Evolutionary conservation across 2,888 invertebrate species (phyloP).

Genomic region (Dasypogon diadema): DNA sequence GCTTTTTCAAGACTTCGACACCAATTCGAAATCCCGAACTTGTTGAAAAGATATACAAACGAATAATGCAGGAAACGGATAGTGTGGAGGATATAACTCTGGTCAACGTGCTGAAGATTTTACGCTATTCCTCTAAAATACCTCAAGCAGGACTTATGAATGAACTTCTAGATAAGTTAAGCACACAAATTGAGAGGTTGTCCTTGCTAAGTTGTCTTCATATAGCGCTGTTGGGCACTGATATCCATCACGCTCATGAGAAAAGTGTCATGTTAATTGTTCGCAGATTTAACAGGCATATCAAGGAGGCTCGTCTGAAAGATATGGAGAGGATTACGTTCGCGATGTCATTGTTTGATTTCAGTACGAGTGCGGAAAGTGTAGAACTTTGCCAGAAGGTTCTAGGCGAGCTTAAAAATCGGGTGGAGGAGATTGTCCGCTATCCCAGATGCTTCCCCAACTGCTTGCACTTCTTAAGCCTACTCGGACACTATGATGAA

Average conservation of each 20-base stretch:
- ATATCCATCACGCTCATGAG: slow-evolving; percentile 69
- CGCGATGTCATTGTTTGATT: slow-evolving; percentile 74
- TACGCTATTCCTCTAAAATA: slow-evolving; percentile 73
- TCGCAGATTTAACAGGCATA: slow-evolving; percentile 69
- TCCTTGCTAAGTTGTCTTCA: slow-evolving; percentile 76
- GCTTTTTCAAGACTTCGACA: slow-evolving; percentile 82
- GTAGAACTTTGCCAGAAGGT: slow-evolving; percentile 70
- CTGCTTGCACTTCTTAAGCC: slow-evolving; percentile 74
- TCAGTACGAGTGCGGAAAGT: slow-evolving; percentile 69
- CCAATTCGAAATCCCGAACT: slow-evolving; percentile 72
- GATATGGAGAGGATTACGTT: slow-evolving; percentile 80
- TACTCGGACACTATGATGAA: slow-evolving; percentile 72
- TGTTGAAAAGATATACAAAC: slow-evolving; percentile 70
- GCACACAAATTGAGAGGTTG: slow-evolving; percentile 72
- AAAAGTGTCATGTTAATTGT: slow-evolving; percentile 70
- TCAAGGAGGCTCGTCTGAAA: slow-evolving; percentile 74
- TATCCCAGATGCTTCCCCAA: slow-evolving; percentile 74
- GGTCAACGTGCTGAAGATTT: slow-evolving; percentile 72
- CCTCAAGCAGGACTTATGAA: slow-evolving; percentile 69
- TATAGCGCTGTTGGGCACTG: slow-evolving; percentile 74
- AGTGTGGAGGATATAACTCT: slow-evolving; percentile 76
- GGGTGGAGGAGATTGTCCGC: slow-evolving; percentile 71
- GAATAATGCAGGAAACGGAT: slow-evolving; percentile 70
- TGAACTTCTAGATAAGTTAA: slow-evolving; percentile 71
- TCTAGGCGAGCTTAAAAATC: slow-evolving; percentile 70